Evolutionary conservation across 2,113 vertebrate genomes (phyloP), one percentile per base, ranked within the genome.

Genomic region (Tauraco erythrolophus): DNA sequence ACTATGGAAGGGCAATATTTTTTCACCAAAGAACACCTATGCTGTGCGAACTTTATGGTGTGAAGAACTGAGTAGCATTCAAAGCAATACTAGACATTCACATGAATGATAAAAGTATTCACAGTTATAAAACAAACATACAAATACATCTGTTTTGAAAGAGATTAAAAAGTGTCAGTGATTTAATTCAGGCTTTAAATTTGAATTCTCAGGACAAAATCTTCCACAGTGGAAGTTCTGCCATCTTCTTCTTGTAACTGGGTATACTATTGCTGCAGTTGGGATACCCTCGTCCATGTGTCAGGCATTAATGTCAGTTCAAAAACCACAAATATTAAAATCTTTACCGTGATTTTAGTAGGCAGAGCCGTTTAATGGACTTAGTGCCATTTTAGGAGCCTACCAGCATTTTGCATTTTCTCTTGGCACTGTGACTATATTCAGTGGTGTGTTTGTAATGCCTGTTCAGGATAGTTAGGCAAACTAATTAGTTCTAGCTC

Each of bases 401-500:
- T 84, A 57, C 7, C 54, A 69, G 25, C 28, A 25, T 33, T 86
- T 71, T 70, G 28, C 23, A 8, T 81, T 89, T 95, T 81, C 56
- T 91, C 8, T 90, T 79, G 81, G 81, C 30, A 2, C 64, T 28
- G 41, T 30, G 68, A 17, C 84, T 89, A 3, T 28, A 35, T 19
- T 54, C 81, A 75, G 31, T 5, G 39, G 3, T 78, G 84, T 65
- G 39, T 58, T 64, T 76, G 56, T 43, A 56, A 28, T 75, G 62
- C 10, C 43, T 83, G 57, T n/a, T 95, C 65, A 76, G 90, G 57
- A 60, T 7, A 94, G 60, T 78, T 78, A 81, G 60, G 48, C 25
- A 92, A 80, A 81, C 78, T 61, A 45, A 69, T 93, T 85, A 45
- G 51, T 89, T 96, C 89, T 78, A 66, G 51, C 53, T 94, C 92